Evolutionary conservation across 1,140 invertebrate species (phyloP).

Genomic region (Pachypsylla venusta): DNA sequence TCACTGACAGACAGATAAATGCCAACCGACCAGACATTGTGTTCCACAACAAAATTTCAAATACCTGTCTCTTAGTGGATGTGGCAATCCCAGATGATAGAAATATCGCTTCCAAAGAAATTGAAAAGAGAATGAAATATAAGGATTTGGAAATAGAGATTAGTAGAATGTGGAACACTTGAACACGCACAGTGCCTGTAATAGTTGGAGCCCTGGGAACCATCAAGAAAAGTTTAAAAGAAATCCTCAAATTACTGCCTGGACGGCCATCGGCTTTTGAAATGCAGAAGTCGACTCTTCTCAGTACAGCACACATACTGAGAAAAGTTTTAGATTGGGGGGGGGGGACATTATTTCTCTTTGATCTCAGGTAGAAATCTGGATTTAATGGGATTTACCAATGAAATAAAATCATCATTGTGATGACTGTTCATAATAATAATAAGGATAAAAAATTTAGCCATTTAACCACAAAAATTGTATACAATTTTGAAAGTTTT

Average conservation of each 20-base stretch:
- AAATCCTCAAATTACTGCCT: background rate
- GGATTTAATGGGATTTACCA: no score
- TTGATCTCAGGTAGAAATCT: no score
- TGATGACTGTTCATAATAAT: no score
- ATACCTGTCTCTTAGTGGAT: background rate
- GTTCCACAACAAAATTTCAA: background rate
- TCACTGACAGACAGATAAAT: background rate
- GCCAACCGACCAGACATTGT: background rate
- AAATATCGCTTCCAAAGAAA: background rate
- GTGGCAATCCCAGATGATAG: background rate
- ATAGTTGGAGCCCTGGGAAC: background rate
- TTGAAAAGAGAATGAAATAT: slow-evolving; percentile 1
- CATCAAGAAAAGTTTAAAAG: background rate
- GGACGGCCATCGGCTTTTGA: background rate
- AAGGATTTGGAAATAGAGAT: background rate
- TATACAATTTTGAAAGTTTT: no score
- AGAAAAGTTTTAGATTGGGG: no score
- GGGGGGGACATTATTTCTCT: no score
- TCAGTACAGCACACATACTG: background rate
- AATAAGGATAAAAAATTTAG: no score
- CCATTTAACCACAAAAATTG: no score
- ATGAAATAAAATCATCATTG: no score
- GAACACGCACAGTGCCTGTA: background rate
- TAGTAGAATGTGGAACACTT: background rate
- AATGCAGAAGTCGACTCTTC: background rate